A percentile compares a stretch with the other conserved stretches of the same genome.
Conservation (phyloP, 2,797 vertebrate genomes). For the Poecilia wingei region DNA sequence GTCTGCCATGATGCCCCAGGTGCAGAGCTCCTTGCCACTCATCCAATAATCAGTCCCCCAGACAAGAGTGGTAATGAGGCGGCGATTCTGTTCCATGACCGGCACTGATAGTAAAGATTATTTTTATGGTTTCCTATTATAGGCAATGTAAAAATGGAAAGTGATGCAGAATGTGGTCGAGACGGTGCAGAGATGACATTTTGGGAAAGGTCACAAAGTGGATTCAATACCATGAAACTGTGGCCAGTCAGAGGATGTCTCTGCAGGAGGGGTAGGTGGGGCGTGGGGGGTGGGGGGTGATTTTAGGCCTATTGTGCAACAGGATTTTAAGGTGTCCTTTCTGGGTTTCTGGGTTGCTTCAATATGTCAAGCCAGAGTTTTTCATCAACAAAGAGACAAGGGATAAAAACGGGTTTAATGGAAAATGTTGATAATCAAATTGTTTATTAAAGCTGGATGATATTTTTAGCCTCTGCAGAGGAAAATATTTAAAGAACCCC, state of each 20-base stretch:
- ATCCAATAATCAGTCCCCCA: constrained; percentile 68
- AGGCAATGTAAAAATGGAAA: constrained; percentile 51
- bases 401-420: constrained; percentile 28
- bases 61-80: constrained; percentile 68
- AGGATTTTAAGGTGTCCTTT: constrained; percentile 53
- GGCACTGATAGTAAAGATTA: constrained; percentile 66
- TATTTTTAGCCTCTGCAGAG: constrained; percentile 7
- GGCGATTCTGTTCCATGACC: constrained; percentile 58
- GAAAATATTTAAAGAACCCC: constrained; percentile 8
- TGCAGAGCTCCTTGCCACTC: constrained; percentile 55
- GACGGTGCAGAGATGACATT: constrained; percentile 56
- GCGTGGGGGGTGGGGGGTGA: constrained; percentile 6
- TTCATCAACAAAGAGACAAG: constrained; percentile 24
- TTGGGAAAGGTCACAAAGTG: constrained; percentile 62
- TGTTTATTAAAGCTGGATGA: not conserved
- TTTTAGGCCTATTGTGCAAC: constrained; percentile 56
- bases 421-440: constrained; percentile 22
- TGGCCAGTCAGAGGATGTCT: constrained; percentile 39
- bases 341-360: constrained; percentile 45
- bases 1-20: constrained; percentile 51
- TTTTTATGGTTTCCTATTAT: constrained; percentile 68
- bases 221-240: constrained; percentile 54
- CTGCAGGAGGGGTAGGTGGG: not conserved
- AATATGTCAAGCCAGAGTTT: constrained; percentile 2
- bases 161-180: constrained; percentile 38